Conservation (phyloP, 2,113 vertebrate species). For the Apteryx owenii region DNA sequence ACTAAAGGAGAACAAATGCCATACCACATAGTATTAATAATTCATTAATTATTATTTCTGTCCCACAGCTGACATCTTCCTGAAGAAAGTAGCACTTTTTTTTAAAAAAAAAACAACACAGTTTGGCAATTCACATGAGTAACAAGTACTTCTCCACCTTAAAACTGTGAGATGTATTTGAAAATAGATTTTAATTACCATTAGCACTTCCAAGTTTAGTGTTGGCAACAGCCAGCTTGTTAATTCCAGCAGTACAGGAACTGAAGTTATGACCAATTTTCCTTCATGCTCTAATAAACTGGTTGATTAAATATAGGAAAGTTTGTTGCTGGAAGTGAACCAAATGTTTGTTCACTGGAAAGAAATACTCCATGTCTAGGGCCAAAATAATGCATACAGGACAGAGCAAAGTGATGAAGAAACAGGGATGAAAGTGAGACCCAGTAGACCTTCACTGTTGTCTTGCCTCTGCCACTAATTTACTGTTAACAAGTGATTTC, state of each 20-base stretch:
- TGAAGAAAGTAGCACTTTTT: neutral
- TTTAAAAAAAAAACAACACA: neutral
- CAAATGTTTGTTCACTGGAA: neutral
- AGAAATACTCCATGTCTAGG: neutral
- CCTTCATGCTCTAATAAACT: slow-evolving; percentile 56
- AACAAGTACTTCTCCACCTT: slow-evolving; percentile 55
- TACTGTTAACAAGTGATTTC: neutral
- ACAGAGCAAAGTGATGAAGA: neutral
- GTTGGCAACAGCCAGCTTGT: slow-evolving; percentile 46
- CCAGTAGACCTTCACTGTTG: neutral
- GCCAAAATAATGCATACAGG: neutral
- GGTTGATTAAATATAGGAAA: slow-evolving; percentile 43
- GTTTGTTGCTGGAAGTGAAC: slow-evolving; percentile 39
- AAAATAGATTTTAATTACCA: slow-evolving; percentile 72
- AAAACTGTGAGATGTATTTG: slow-evolving; percentile 53
- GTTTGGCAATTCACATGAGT: slow-evolving; percentile 37
- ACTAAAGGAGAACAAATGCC: neutral
- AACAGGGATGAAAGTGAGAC: neutral
- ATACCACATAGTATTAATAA: neutral
- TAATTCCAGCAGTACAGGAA: slow-evolving; percentile 60
- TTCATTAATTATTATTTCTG: neutral
- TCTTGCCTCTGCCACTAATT: neutral
- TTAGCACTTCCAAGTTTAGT: slow-evolving; percentile 66
- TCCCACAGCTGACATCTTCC: neutral
- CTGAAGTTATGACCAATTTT: slow-evolving; percentile 64